phyloP scores from a whole-genome alignment of 2,113 vertebrate species.

The Hippocampus guttulatus region DNA sequence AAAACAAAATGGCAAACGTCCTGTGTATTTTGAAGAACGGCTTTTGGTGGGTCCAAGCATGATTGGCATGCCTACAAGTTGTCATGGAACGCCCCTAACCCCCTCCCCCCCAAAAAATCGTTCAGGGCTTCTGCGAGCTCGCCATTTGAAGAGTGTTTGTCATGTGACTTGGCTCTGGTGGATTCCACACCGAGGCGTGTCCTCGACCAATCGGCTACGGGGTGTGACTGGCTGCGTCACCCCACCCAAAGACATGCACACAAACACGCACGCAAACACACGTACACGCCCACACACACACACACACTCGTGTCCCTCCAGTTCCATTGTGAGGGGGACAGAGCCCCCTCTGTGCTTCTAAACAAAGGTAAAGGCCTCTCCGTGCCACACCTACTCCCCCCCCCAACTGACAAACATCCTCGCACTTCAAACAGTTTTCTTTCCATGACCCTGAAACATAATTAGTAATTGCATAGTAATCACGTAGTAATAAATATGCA shows the following conservation, averaged over 20 bases:
- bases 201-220: slow-evolving; percentile 65
- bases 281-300: slow-evolving; percentile 15
- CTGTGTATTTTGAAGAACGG: not conserved
- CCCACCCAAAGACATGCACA: slow-evolving; percentile 38
- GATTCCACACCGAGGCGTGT: slow-evolving; percentile 75
- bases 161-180: slow-evolving; percentile 58
- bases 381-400: slow-evolving; percentile 48
- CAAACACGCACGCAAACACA: slow-evolving; percentile 10
- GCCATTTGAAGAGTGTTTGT: not conserved
- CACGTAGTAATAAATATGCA: not conserved
- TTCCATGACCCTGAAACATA: not conserved
- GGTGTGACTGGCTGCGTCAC: slow-evolving; percentile 65
- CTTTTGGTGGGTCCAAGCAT: not conserved
- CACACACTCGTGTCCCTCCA: slow-evolving; percentile 13
- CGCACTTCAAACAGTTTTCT: not conserved
- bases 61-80: not conserved
- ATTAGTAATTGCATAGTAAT: not conserved
- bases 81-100: too few relatives aligned
- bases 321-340: slow-evolving; percentile 55
- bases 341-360: slow-evolving; percentile 62
- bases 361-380: slow-evolving; percentile 63
- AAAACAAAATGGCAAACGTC: not conserved
- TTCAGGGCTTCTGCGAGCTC: not conserved
- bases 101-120: not conserved
- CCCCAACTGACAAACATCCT: slow-evolving; percentile 4